Conservation (phyloP, 2,888 invertebrate genomes). For the Harpalus rufipes region DNA sequence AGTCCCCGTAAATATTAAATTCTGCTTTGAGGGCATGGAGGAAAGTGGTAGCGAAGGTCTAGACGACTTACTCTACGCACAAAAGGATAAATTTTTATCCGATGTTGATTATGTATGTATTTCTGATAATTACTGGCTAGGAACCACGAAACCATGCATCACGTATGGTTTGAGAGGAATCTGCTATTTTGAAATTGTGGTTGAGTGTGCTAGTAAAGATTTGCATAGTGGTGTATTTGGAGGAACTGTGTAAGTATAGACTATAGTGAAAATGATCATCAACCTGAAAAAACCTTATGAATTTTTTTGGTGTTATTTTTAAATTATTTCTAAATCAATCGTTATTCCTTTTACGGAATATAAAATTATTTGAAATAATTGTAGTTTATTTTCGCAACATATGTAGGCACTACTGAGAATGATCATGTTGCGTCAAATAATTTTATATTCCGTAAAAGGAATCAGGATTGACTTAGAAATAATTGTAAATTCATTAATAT, state of each 20-base stretch:
- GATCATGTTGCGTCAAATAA: no score
- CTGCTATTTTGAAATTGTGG: constrained; percentile 93
- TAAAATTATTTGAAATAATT: no score
- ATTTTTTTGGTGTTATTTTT: no score
- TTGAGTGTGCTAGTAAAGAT: constrained; percentile 94
- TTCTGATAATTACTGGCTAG: constrained; percentile 99
- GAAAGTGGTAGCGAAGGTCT: constrained; percentile 98
- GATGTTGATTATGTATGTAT: constrained; percentile 97
- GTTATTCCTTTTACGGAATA: no score
- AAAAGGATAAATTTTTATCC: constrained; percentile 88
- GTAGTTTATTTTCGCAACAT: no score
- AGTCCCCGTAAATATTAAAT: constrained; percentile 89
- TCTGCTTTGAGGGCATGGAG: constrained; percentile 99
- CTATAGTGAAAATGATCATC: no score
- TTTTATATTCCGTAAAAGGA: no score
- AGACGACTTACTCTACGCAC: constrained; percentile 87
- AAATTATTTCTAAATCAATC: no score
- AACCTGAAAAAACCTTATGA: no score
- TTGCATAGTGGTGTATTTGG: constrained; percentile 98
- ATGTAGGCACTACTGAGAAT: no score
- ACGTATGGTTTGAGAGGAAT: constrained; percentile 97
- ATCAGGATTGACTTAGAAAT: no score
- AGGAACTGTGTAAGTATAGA: constrained; percentile 88
- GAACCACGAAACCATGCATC: constrained; percentile 97
- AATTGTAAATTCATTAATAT: no score